Conservation (phyloP, 1,140 invertebrate species). For the Meteorus sp. region DNA sequence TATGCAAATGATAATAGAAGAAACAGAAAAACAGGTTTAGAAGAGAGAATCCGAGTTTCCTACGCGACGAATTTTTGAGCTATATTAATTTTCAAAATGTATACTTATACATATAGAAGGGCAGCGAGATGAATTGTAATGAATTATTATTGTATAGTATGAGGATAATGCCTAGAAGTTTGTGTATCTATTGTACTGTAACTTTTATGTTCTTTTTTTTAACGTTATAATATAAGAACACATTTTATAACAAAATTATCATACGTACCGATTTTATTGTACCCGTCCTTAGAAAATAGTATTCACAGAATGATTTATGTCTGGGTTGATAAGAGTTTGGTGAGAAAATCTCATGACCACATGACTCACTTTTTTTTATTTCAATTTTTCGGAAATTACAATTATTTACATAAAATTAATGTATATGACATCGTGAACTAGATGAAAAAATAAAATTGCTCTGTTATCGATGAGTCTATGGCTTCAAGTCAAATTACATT, state of each 20-base stretch:
- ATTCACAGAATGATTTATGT: not conserved
- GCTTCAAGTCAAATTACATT: too few species aligned
- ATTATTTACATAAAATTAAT: conserved; percentile 34
- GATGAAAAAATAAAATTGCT: conserved; percentile 31
- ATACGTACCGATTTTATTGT: not conserved
- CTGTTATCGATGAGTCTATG: conserved; percentile 8
- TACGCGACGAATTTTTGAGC: conserved; percentile 40
- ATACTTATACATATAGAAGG: conserved; percentile 4
- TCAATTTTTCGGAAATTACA: conserved; percentile 17
- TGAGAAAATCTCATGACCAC: not conserved
- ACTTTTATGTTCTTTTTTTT: conserved; percentile 48
- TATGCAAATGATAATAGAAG: conserved; percentile 29
- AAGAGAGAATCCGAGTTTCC: conserved; percentile 34
- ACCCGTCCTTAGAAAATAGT: not conserved
- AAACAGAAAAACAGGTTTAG: conserved; percentile 24
- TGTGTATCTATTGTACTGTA: conserved; percentile 56
- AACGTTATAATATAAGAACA: conserved; percentile 58
- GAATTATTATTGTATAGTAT: conserved; percentile 51
- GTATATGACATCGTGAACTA: conserved; percentile 21
- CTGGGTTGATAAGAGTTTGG: conserved; percentile 7
- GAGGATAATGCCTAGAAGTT: conserved; percentile 51
- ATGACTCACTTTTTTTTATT: not conserved
- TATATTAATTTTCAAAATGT: conserved; percentile 33
- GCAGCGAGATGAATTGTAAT: conserved; percentile 28
- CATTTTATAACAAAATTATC: conserved; percentile 52